These are phyloP conservation scores for Drosophila hawaiiensis DNA, from an alignment of 2,888 invertebrate species.

Conservation along the genomic window DNA sequence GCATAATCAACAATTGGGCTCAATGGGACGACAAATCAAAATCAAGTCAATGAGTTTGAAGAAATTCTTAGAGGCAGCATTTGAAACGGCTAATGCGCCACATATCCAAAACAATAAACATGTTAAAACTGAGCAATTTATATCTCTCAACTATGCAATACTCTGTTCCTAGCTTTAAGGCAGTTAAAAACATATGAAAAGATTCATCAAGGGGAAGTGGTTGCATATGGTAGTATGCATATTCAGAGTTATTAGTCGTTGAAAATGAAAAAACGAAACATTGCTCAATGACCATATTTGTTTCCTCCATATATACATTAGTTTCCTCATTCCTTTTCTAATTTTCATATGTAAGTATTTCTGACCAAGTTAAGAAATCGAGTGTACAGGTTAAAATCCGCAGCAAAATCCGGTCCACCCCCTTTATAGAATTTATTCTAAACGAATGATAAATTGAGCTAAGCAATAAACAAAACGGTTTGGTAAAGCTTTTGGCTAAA, in stretches of 20 bases:
- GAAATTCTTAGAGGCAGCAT: constrained; percentile 43
- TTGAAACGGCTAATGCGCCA: constrained; percentile 11
- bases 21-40: constrained; percentile 73
- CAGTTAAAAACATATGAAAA: neutral
- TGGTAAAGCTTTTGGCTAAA: neutral
- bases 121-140: too few relatives aligned
- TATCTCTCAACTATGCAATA: neutral
- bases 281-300: neutral
- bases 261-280: neutral
- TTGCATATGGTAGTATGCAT: neutral
- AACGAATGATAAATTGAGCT: neutral
- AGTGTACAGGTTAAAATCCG: neutral
- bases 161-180: neutral
- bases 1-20: constrained; percentile 59
- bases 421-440: neutral
- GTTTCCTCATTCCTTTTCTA: neutral
- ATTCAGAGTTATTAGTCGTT: neutral
- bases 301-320: neutral
- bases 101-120: constrained; percentile 15
- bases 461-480: neutral
- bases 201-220: neutral
- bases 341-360: neutral
- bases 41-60: constrained; percentile 44
- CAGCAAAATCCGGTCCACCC: neutral
- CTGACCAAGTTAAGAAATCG: neutral